Evolutionary conservation across 1,140 invertebrate species (phyloP).

Genomic region (Cotesia glomerata): DNA sequence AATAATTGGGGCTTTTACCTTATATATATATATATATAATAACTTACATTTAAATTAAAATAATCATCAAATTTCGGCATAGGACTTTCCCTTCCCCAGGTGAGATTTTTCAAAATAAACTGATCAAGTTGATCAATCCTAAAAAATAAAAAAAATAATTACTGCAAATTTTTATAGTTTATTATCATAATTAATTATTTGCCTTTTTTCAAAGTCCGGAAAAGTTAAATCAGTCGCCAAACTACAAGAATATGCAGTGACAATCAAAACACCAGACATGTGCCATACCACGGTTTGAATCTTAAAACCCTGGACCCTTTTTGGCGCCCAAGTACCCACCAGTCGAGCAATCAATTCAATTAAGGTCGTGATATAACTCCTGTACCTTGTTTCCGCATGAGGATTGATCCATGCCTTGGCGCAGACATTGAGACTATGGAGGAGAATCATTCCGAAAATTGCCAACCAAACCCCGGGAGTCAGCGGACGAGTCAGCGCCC

Average conservation of each 20-base stretch:
- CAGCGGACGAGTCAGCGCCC: conserved; percentile 51
- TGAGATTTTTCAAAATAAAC: conserved; percentile 49
- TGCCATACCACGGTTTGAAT: conserved; percentile 53
- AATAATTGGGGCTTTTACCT: no score
- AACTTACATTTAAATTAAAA: conserved; percentile 43
- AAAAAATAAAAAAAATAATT: conserved; percentile 18
- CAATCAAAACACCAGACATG: conserved; percentile 46
- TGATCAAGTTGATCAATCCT: conserved; percentile 52
- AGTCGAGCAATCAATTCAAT: conserved; percentile 48
- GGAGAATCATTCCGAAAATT: conserved; percentile 33
- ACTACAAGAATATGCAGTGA: conserved; percentile 52
- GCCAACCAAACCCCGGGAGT: conserved; percentile 41
- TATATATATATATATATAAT: no score
- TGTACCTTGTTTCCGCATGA: conserved; percentile 41
- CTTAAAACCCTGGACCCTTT: conserved; percentile 32
- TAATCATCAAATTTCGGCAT: conserved; percentile 42
- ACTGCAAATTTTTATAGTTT: neutral
- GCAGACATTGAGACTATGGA: conserved; percentile 37
- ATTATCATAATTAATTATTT: neutral
- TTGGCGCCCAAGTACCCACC: conserved; percentile 44
- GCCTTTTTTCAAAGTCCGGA: conserved; percentile 51
- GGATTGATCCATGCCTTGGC: conserved; percentile 42
- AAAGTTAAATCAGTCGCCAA: conserved; percentile 51
- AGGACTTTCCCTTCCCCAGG: conserved; percentile 43
- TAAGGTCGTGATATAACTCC: conserved; percentile 40